These are phyloP conservation scores for Steinernema feltiae DNA, from an alignment of 1,140 invertebrate genomes.

Conservation along the genomic window DNA sequence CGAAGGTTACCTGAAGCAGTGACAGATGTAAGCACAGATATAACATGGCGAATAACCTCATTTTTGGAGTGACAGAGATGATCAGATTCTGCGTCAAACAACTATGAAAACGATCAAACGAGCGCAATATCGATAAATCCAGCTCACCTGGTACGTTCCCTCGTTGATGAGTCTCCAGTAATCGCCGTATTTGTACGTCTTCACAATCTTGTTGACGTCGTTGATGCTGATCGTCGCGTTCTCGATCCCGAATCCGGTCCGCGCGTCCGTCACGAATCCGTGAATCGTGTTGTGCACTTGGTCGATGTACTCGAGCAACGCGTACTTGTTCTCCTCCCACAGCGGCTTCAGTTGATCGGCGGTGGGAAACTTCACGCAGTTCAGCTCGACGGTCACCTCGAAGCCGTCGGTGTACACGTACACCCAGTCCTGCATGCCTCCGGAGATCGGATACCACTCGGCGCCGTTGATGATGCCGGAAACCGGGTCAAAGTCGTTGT, in stretches of 20 bases:
- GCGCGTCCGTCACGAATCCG: conserved; percentile 75
- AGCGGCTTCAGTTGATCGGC: conserved; percentile 69
- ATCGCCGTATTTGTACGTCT: conserved; percentile 72
- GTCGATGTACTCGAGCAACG: conserved; percentile 77
- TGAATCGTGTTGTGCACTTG: conserved; percentile 78
- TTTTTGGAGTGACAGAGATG: too few relatives aligned
- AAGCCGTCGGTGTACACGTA: conserved; percentile 83
- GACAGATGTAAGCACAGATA: too few relatives aligned
- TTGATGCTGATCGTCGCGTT: conserved; percentile 67
- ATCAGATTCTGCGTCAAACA: too few relatives aligned
- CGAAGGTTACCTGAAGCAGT: conserved; percentile 44
- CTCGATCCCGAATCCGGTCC: conserved; percentile 66
- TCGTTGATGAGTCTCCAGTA: conserved; percentile 85
- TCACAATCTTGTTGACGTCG: conserved; percentile 69
- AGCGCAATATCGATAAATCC: background rate
- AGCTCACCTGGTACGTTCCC: conserved; percentile 75
- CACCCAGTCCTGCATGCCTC: conserved; percentile 98
- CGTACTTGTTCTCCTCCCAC: conserved; percentile 81
- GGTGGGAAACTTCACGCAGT: conserved; percentile 81
- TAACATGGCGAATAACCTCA: too few relatives aligned
- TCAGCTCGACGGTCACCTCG: conserved; percentile 85
- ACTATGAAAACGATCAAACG: too few relatives aligned
- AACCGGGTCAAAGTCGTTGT: conserved; percentile 51
- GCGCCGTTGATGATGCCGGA: conserved; percentile 61
- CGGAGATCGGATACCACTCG: conserved; percentile 60